phyloP scores from a whole-genome alignment of 1,140 invertebrate genomes.

The Musca domestica region DNA sequence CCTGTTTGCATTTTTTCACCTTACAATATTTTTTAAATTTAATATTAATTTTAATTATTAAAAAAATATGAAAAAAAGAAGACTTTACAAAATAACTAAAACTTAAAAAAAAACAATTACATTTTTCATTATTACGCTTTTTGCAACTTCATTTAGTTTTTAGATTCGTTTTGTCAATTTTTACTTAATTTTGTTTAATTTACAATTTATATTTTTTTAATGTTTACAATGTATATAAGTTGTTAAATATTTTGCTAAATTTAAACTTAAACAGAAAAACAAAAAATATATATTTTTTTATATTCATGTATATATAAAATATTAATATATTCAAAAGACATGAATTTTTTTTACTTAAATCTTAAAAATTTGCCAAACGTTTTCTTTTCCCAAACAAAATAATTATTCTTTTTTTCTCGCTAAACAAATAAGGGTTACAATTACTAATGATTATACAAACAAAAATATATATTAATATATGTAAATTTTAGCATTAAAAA shows the following conservation, averaged over 20 bases:
- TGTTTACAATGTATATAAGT: not conserved
- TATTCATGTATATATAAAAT: not conserved
- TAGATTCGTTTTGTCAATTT: not conserved
- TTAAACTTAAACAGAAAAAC: slow-evolving; percentile 19
- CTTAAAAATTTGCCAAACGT: slow-evolving; percentile 18
- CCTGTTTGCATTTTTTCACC: no score
- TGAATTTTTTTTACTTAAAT: slow-evolving; percentile 1
- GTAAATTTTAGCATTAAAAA: not conserved
- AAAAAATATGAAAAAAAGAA: no score
- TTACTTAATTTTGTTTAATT: slow-evolving; percentile 6
- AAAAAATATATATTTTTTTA: slow-evolving; percentile 6
- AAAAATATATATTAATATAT: not conserved
- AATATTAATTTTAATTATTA: no score
- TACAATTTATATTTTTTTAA: not conserved
- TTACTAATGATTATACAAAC: no score
- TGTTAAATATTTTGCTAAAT: slow-evolving; percentile 22
- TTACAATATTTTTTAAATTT: no score
- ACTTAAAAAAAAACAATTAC: slow-evolving; percentile 12
- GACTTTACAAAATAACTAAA: not conserved
- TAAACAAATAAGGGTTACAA: slow-evolving; percentile 5
- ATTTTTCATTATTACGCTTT: no score
- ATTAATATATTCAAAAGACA: not conserved
- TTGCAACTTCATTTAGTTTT: not conserved
- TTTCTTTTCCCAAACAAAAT: slow-evolving; percentile 15
- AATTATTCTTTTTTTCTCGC: slow-evolving; percentile 2